Evolutionary conservation across 23 tunicate genomes (phyloP).

Genomic region (Halocynthia roretzi): DNA sequence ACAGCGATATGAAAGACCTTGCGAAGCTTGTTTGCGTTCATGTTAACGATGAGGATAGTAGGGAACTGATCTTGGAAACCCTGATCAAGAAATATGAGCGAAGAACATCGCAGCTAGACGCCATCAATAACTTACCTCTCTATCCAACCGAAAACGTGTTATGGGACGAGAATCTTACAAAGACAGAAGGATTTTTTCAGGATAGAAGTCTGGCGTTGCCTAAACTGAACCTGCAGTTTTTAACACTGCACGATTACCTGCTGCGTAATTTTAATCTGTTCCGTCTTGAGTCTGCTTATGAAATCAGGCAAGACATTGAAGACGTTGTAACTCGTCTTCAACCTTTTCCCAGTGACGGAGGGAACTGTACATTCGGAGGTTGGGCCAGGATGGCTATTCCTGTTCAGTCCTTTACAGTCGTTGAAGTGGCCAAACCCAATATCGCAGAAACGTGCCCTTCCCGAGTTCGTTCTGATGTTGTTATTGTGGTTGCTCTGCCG

Average conservation of each 20-base stretch:
- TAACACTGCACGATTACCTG: constrained; percentile 95
- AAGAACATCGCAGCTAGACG: constrained; percentile 88
- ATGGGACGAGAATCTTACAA: constrained; percentile 96
- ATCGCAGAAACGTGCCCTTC: constrained; percentile 89
- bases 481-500: constrained; percentile 49
- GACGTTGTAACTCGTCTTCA: constrained; percentile 72
- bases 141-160: constrained; percentile 95
- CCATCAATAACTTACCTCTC: constrained; percentile 78
- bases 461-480: constrained; percentile 95
- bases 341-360: constrained; percentile 72
- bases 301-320: constrained; percentile 84
- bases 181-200: constrained; percentile 78
- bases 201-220: constrained; percentile 89
- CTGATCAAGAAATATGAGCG: constrained; percentile 63
- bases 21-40: constrained; percentile 34
- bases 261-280: constrained; percentile 91
- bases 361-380: constrained; percentile 73
- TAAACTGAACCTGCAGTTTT: constrained; percentile 89
- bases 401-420: constrained; percentile 77
- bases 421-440: constrained; percentile 97
- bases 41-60: constrained; percentile 45
- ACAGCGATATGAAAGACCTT: constrained; percentile 52
- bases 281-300: constrained; percentile 95
- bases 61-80: constrained; percentile 68
- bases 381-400: constrained; percentile 99